Conservation (phyloP, 2,113 vertebrate species). For the Ailurus styani region DNA sequence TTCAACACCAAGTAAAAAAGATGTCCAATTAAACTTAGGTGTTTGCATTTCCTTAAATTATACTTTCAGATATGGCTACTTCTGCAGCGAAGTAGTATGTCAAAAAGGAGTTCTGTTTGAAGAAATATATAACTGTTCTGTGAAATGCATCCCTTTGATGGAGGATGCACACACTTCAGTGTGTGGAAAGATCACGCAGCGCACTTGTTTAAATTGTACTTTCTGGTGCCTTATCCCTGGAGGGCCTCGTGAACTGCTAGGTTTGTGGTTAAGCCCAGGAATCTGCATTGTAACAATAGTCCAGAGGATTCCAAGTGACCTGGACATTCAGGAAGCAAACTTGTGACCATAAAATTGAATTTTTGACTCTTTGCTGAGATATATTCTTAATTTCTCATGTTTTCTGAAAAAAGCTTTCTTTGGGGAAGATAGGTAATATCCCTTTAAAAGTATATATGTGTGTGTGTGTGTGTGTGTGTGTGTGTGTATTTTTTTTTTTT, state of each 20-base stretch:
- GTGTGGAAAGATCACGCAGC: neutral
- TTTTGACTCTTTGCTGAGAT: neutral
- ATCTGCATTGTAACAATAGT: neutral
- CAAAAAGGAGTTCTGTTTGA: neutral
- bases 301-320: neutral
- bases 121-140: neutral
- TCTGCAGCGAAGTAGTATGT: neutral
- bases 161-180: neutral
- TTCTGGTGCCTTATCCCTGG: neutral
- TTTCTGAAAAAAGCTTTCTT: slow-evolving; percentile 4
- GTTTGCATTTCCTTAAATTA: slow-evolving; percentile 6
- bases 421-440: neutral
- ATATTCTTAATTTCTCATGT: neutral
- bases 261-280: neutral
- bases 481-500: too few relatives aligned
- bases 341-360: neutral
- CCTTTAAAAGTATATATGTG: neutral
- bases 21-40: neutral
- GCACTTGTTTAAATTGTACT: neutral
- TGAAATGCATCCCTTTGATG: neutral
- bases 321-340: neutral
- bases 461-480: neutral
- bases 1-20: neutral
- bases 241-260: neutral
- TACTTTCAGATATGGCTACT: neutral